Conservation (phyloP, 2,888 invertebrate genomes). For the Colostygia pectinataria region DNA sequence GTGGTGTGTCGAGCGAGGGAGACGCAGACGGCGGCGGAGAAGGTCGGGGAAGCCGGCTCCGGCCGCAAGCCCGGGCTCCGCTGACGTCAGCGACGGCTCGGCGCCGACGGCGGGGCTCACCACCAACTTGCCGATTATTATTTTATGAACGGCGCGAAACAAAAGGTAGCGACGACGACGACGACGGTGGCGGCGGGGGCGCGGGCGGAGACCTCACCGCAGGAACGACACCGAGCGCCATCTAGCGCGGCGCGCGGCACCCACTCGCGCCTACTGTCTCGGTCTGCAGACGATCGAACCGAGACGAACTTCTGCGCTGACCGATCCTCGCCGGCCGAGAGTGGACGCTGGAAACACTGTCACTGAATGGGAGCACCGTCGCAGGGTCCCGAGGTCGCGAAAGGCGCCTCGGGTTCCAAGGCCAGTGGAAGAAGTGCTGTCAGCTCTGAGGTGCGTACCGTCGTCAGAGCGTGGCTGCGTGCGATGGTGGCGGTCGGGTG, state of each 20-base stretch:
- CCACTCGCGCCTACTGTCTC: conserved; percentile 73
- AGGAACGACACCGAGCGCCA: conserved; percentile 80
- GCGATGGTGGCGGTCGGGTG: conserved; percentile 80
- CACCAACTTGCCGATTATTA: conserved; percentile 78
- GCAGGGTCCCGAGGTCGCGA: conserved; percentile 39
- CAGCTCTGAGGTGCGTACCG: conserved; percentile 67
- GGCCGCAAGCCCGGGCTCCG: conserved; percentile 69
- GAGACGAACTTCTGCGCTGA: conserved; percentile 68
- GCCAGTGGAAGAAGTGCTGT: conserved; percentile 30
- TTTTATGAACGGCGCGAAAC: conserved; percentile 77
- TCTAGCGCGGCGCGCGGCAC: conserved; percentile 77
- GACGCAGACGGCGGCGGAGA: conserved; percentile 73
- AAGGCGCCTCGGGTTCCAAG: conserved; percentile 35
- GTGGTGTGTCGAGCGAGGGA: conserved; percentile 63
- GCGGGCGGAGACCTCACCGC: conserved; percentile 79
- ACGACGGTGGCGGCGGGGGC: conserved; percentile 61
- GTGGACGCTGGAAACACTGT: conserved; percentile 60
- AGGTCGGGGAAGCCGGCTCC: conserved; percentile 79
- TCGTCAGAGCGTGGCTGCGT: conserved; percentile 83
- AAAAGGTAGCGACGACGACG: conserved; percentile 69
- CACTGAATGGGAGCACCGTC: conserved; percentile 58
- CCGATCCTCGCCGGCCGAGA: conserved; percentile 59
- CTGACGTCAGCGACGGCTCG: conserved; percentile 80
- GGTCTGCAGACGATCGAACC: conserved; percentile 80
- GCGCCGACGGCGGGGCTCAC: conserved; percentile 72